Conservation (phyloP, 2,113 vertebrate species). For the Octodon degus region DNA sequence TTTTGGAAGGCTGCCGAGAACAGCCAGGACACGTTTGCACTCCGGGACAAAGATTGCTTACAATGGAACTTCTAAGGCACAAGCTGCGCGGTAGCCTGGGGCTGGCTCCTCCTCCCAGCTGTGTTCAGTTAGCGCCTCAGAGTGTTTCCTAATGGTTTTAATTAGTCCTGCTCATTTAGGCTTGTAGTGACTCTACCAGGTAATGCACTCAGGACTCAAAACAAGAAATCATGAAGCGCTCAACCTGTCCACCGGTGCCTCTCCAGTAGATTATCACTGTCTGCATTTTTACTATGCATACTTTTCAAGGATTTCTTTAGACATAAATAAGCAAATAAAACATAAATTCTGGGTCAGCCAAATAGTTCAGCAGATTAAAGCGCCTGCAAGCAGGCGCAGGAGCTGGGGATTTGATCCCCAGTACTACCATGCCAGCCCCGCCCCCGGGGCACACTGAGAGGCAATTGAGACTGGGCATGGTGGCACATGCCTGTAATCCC, state of each 20-base stretch:
- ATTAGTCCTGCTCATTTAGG: background rate
- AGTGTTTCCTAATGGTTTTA: background rate
- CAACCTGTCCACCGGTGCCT: fast-evolving
- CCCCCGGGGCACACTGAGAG: too few species aligned
- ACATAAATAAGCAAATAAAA: background rate
- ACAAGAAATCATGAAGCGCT: background rate
- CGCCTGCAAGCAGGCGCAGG: too few species aligned
- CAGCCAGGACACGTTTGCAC: background rate
- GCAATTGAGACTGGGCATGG: too few species aligned
- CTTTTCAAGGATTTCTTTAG: background rate
- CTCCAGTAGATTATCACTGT: background rate
- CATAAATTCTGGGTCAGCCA: background rate
- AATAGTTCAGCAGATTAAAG: too few species aligned
- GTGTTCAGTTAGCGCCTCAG: too few species aligned
- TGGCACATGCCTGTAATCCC: too few species aligned
- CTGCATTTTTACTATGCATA: background rate
- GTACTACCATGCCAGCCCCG: too few species aligned
- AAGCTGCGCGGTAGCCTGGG: fast-evolving
- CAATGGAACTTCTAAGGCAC: background rate
- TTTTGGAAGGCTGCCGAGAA: background rate
- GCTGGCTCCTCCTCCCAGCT: fast-evolving
- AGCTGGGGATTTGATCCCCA: too few species aligned
- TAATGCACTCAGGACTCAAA: background rate
- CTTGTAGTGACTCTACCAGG: background rate
- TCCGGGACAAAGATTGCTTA: background rate